Base-by-base conservation (phyloP, 2,888 invertebrate species). In the Beris morrisii region DNA sequence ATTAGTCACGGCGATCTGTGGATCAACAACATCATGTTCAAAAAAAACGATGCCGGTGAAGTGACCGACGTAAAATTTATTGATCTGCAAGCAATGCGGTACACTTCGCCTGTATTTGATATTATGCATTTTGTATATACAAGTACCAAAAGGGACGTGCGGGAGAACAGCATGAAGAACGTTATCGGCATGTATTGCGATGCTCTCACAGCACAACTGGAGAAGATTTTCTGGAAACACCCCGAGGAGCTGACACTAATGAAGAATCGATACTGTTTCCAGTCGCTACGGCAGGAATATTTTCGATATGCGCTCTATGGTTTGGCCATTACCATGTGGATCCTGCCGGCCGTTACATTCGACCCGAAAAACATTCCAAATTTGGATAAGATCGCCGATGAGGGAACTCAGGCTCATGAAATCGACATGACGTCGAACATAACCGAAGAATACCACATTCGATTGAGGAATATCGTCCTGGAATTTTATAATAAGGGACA, bases 21-120 rank as follows among this genome's bases (percentile, higher is more conserved):
- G 78, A 73, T 79, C 0, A 80, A 80, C 70, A 80, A 80, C 67
- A 74, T 80, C 4, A 79, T 80, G 80, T 80, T 80, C 58, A 71
- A 68, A 28, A 64, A 63, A 4, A 65, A 72, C 9, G 53, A 13
- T 3, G 50, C 69, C 4, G 67, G 70, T 5, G 38, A 61, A 31
- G 68, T 72, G 65, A 12, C 58, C 69, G 67, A 68, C 30, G 79
- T 76, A 2, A 78, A 76, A 61, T 78, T 80, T 52, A 74, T 79
- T 55, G 80, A 80, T 64, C 73, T 80, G 59, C 80, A 80, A 70
- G 75, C 79, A 30, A 78, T 79, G 77, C 74, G 80, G 7, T 76
- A 77, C 48, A 72, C 76, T 5, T 79, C 78, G 2, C 78, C 78
- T 0, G 74, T 79, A 0, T 78, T 79, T 28, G 80, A 79, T 68